Conservation (phyloP, 2,888 invertebrate species). For the Zygaena filipendulae region DNA sequence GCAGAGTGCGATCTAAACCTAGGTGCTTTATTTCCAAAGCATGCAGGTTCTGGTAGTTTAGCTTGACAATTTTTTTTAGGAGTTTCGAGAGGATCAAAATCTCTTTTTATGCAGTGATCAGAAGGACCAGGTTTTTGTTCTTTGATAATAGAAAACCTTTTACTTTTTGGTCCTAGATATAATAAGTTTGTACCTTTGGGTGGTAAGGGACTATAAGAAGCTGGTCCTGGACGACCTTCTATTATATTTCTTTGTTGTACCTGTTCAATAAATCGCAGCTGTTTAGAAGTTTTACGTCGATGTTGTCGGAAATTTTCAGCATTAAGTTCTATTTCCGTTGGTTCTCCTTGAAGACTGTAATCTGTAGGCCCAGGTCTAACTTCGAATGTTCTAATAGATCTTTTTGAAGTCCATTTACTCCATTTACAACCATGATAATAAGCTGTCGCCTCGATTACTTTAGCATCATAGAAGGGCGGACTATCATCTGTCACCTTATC, state of each 20-base stretch:
- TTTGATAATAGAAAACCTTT: conserved; percentile 25
- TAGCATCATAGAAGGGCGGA: conserved; percentile 39
- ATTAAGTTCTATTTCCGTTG: conserved; percentile 25
- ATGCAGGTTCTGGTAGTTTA: conserved; percentile 28
- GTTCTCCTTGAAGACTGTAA: conserved; percentile 26
- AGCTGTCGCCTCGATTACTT: conserved; percentile 30
- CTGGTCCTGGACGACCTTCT: conserved; percentile 40
- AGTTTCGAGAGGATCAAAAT: conserved; percentile 30
- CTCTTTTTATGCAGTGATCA: conserved; percentile 34
- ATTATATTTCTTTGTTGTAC: conserved; percentile 32
- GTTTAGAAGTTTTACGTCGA: conserved; percentile 36
- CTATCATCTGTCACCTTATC: too few relatives aligned
- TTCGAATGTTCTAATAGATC: conserved; percentile 19
- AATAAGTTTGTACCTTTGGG: conserved; percentile 27
- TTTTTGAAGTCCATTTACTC: conserved; percentile 37
- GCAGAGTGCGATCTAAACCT: conserved; percentile 32
- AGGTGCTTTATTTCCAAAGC: conserved; percentile 36
- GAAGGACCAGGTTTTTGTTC: conserved; percentile 37
- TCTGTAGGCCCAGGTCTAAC: conserved; percentile 40
- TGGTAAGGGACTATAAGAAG: conserved; percentile 30
- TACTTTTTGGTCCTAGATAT: conserved; percentile 30
- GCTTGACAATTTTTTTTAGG: conserved; percentile 26
- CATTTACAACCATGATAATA: conserved; percentile 55
- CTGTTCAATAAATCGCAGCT: conserved; percentile 43
- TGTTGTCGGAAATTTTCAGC: conserved; percentile 33